phyloP scores from a whole-genome alignment of 2,888 invertebrate genomes.

The Callyntrura guangdongensis region DNA sequence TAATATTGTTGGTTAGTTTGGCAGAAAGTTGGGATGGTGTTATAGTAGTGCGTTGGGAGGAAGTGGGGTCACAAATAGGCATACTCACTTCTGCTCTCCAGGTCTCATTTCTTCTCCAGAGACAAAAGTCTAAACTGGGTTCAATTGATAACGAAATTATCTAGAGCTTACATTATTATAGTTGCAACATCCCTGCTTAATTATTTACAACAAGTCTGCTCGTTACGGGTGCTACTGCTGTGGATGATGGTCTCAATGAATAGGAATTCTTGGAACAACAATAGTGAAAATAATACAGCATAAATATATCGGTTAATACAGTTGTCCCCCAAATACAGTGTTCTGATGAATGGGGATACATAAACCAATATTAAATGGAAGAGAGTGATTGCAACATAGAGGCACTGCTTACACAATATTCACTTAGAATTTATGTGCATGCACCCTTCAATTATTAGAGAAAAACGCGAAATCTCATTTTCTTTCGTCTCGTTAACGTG shows the following conservation, averaged over 20 bases:
- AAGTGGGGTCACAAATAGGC: neutral
- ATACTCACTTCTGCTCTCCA: neutral
- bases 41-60: neutral
- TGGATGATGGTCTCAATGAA: neutral
- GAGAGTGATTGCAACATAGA: neutral
- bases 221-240: neutral
- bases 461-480: neutral
- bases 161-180: conserved; percentile 43
- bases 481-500: neutral
- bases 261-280: neutral
- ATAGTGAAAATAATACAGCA: neutral
- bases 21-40: neutral
- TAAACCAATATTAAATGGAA: conserved; percentile 8
- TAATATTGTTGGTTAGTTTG: neutral
- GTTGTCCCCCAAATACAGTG: neutral
- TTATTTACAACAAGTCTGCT: conserved; percentile 57
- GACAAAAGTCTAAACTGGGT: conserved; percentile 59
- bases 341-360: neutral
- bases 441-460: neutral
- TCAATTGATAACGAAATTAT: conserved; percentile 75
- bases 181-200: conserved; percentile 51
- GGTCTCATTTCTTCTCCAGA: conserved; percentile 2
- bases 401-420: neutral
- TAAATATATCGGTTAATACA: neutral
- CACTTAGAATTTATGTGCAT: neutral